A percentile compares a stretch with the other conserved stretches of the same genome.
Evolutionary conservation across 2,113 vertebrate species (phyloP).

Genomic region (Silurus asotus): DNA sequence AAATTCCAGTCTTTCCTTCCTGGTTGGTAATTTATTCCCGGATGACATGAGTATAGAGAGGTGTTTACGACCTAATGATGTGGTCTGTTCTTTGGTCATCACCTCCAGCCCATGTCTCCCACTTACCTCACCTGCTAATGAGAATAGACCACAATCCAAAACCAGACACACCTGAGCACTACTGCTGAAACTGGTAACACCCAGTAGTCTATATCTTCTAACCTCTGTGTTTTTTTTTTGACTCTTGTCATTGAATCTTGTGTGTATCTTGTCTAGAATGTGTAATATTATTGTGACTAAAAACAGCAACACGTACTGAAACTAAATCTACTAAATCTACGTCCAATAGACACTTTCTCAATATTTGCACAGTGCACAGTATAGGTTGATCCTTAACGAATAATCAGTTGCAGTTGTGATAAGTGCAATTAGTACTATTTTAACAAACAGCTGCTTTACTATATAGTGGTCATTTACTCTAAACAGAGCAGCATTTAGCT

Average conservation of each 20-base stretch:
- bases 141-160: slow-evolving; percentile 49
- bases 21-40: slow-evolving; percentile 50
- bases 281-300: background rate
- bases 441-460: background rate
- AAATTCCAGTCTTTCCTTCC: slow-evolving; percentile 31
- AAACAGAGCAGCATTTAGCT: background rate
- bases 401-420: background rate
- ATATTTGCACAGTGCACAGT: background rate
- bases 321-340: background rate
- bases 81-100: slow-evolving; percentile 47
- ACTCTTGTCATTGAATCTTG: background rate
- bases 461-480: background rate
- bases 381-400: too few relatives aligned
- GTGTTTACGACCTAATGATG: slow-evolving; percentile 53
- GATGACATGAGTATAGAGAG: slow-evolving; percentile 26
- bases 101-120: slow-evolving; percentile 43
- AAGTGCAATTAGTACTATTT: background rate
- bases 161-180: slow-evolving; percentile 36
- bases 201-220: slow-evolving; percentile 5
- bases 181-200: slow-evolving; percentile 37
- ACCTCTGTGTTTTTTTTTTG: background rate
- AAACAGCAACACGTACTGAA: background rate
- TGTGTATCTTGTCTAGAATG: background rate
- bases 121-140: slow-evolving; percentile 52
- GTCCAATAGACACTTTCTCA: background rate